A percentile compares a stretch with the other conserved stretches of the same genome.
Conservation (phyloP, 2,797 vertebrate genomes). For the Malurus leucopterus region DNA sequence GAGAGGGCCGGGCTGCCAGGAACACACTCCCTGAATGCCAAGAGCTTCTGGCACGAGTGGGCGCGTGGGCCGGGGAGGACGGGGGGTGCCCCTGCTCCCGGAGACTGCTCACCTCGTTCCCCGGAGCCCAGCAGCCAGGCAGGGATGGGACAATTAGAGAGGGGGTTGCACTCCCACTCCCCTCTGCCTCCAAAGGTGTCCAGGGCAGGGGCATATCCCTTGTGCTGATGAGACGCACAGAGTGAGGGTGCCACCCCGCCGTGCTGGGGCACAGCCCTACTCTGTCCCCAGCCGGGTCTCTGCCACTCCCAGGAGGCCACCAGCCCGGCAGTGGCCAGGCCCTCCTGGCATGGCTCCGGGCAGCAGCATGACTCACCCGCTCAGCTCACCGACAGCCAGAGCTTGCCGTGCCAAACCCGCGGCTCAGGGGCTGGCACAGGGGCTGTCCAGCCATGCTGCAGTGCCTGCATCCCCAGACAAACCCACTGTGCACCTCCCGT, state of each 20-base stretch:
- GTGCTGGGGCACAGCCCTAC: neutral
- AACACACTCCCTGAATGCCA: constrained; percentile 17
- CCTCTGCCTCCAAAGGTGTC: neutral
- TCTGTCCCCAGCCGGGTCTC: accelerated
- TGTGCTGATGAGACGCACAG: accelerated
- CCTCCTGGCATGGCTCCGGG: neutral
- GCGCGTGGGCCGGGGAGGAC: neutral
- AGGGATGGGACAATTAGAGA: neutral
- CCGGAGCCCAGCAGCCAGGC: neutral
- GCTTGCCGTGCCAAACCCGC: neutral
- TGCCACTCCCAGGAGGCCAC: neutral
- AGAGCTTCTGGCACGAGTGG: constrained; percentile 38
- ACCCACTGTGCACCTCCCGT: accelerated
- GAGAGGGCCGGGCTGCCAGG: constrained; percentile 46
- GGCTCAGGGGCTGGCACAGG: neutral
- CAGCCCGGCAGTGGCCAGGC: neutral
- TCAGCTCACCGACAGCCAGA: neutral
- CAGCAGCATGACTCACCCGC: neutral
- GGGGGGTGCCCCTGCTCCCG: neutral
- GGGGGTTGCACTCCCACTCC: accelerated
- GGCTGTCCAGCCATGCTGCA: neutral
- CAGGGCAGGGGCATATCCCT: neutral
- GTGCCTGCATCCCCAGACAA: neutral
- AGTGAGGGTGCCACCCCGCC: neutral
- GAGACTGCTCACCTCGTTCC: constrained; percentile 11